Percentiles rank a stretch among this genome's conserved stretches.
Evolutionary conservation across 2,888 invertebrate species (phyloP).

Genomic region (Phalera bucephala): DNA sequence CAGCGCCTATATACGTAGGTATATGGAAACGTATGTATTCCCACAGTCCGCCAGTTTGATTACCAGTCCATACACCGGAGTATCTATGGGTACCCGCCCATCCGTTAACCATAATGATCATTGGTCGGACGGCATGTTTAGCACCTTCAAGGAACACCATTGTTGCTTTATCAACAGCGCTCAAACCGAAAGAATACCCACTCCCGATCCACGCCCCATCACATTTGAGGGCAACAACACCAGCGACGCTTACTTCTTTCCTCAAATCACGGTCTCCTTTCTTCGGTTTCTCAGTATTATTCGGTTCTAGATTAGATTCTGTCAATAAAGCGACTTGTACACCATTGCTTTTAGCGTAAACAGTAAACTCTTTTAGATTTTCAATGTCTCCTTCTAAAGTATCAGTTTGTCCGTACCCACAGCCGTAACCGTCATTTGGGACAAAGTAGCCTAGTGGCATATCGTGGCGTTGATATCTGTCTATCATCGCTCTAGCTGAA

Average conservation of each 20-base stretch:
- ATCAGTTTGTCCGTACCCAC: slow-evolving; percentile 71
- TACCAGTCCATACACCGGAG: slow-evolving; percentile 72
- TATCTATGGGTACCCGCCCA: slow-evolving; percentile 76
- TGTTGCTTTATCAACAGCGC: slow-evolving; percentile 62
- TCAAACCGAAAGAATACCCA: slow-evolving; percentile 70
- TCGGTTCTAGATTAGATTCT: slow-evolving; percentile 65
- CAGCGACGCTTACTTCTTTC: slow-evolving; percentile 62
- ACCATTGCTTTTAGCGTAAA: slow-evolving; percentile 58
- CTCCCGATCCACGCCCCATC: slow-evolving; percentile 74
- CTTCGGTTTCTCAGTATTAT: slow-evolving; percentile 60
- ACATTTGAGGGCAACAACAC: slow-evolving; percentile 69
- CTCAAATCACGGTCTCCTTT: slow-evolving; percentile 72
- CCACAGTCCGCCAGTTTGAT: slow-evolving; percentile 73
- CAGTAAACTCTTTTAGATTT: slow-evolving; percentile 61
- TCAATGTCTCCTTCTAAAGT: slow-evolving; percentile 65
- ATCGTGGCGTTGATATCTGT: slow-evolving; percentile 64
- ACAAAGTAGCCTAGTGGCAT: slow-evolving; percentile 74
- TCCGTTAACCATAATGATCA: slow-evolving; percentile 73
- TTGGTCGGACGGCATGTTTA: slow-evolving; percentile 43
- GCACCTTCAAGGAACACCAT: slow-evolving; percentile 52
- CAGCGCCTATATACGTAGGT: slow-evolving; percentile 70
- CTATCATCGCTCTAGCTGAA: slow-evolving; percentile 74
- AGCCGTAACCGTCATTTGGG: slow-evolving; percentile 75
- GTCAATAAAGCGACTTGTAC: slow-evolving; percentile 73
- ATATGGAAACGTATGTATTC: slow-evolving; percentile 77